Evolutionary conservation across 1,140 invertebrate genomes (phyloP).

Genomic region (Drosophila azteca): DNA sequence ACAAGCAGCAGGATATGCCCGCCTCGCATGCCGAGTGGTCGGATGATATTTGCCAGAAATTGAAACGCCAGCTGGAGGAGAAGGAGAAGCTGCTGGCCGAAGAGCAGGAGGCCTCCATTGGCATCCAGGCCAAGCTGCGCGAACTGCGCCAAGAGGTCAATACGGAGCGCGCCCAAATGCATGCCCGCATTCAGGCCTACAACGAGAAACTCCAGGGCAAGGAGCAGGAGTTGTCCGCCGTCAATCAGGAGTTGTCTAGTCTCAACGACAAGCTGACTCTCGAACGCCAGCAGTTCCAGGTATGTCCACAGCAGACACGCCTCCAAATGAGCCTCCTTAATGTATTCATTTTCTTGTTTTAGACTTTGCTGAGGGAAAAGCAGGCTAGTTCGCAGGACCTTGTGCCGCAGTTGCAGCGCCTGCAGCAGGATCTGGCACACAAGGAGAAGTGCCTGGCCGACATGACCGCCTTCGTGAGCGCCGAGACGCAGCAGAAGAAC

Average conservation of each 20-base stretch:
- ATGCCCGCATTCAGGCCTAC: slow-evolving; percentile 84
- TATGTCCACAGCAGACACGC: background rate
- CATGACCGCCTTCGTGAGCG: slow-evolving; percentile 67
- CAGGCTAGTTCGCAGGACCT: slow-evolving; percentile 76
- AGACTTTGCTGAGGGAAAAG: slow-evolving; percentile 64
- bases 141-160: slow-evolving; percentile 90
- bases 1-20: slow-evolving; percentile 92
- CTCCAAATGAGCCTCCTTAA: too few species aligned
- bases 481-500: slow-evolving; percentile 72
- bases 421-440: slow-evolving; percentile 73
- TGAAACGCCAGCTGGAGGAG: slow-evolving; percentile 94
- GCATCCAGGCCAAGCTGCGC: slow-evolving; percentile 89
- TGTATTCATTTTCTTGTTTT: background rate
- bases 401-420: slow-evolving; percentile 66
- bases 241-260: slow-evolving; percentile 71
- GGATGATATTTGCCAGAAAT: slow-evolving; percentile 92
- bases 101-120: slow-evolving; percentile 88
- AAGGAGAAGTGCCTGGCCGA: slow-evolving; percentile 78
- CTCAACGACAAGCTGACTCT: slow-evolving; percentile 72
- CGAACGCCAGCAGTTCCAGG: slow-evolving; percentile 82
- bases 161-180: slow-evolving; percentile 86
- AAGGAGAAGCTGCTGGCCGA: slow-evolving; percentile 90
- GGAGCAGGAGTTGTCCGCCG: slow-evolving; percentile 64
- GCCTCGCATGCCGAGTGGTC: slow-evolving; percentile 92
- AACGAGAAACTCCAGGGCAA: slow-evolving; percentile 73